Evolutionary conservation across 2,113 vertebrate genomes (phyloP), one percentile per base, ranked within the genome.

Genomic region (Salvelinus alpinus): DNA sequence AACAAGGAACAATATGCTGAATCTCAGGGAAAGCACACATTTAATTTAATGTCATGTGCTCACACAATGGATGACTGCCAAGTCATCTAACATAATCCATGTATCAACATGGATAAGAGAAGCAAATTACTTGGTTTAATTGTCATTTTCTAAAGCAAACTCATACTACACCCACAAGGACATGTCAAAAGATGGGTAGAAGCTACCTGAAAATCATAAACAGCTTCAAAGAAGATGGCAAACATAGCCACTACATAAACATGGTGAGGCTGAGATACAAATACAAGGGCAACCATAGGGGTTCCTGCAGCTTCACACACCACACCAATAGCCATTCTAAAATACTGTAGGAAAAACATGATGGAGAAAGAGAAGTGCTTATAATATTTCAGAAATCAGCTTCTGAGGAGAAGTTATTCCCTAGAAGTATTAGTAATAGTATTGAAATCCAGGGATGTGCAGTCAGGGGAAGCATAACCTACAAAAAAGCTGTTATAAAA

Each of bases 61-160:
- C 38, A 74, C 73, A 65, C 47, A 80, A 27, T 84, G 86, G 87
- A 86, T 72, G 70, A 47, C 31, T 71, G 85, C 87, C 88, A 91
- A 86, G 70, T 82, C 87, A 86, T 89, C 82, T 80, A 70, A 66
- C 59, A 80, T 85, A 85, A 85, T 90, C 89, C 89, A 80, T 82
- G 71, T 73, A 78, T 83, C 83, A 88, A 91, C 82, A 89, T 0
- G 16, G 71, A 82, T 71, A 78, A 85, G 69, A 65, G 25, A 64
- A 57, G 71, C 74, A 51, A 67, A 64, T 70, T 72, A 79, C 11
- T 9, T 14, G 62, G 71, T 79, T 86, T 84, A 86, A 85, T 84
- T 79, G 82, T 75, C 82, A 76, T 83, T 83, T 78, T 78, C 51
- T 73, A 86, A 84, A 87, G 74, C 84, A 88, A 90, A 89, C 86